phyloP scores from a whole-genome alignment of 2,888 invertebrate genomes.

The Tiphia femorata region DNA sequence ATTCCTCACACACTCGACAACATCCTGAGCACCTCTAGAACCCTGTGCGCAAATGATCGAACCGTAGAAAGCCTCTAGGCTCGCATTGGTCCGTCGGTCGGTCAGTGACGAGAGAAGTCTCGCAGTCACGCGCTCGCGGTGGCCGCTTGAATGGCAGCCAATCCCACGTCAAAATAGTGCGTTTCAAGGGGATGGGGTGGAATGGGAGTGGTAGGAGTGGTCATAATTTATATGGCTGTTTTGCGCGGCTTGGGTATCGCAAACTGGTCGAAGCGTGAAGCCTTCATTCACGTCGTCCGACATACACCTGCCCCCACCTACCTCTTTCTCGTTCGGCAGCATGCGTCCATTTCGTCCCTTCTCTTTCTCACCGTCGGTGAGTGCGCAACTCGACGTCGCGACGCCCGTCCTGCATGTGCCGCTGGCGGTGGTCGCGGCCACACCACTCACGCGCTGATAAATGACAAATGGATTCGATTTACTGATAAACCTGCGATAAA shows the following conservation, averaged over 20 bases:
- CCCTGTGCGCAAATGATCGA: no score
- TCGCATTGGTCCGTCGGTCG: no score
- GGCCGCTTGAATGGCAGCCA: constrained; percentile 15
- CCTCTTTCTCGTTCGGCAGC: no score
- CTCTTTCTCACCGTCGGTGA: neutral
- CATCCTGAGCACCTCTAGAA: no score
- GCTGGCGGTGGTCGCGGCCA: neutral
- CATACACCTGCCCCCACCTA: constrained; percentile 9
- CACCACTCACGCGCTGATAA: constrained; percentile 35
- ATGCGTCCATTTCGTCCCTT: neutral
- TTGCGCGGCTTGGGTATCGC: constrained; percentile 22
- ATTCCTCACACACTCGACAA: no score
- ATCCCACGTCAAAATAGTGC: constrained; percentile 17
- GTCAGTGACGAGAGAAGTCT: neutral
- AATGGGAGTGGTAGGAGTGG: no score
- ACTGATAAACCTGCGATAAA: constrained; percentile 53
- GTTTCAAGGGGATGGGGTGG: constrained; percentile 6
- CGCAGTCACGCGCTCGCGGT: neutral
- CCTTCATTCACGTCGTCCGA: constrained; percentile 36
- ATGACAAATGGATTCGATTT: constrained; percentile 57
- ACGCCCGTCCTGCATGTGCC: constrained; percentile 4
- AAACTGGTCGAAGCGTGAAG: constrained; percentile 31
- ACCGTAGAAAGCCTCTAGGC: no score
- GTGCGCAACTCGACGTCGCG: neutral
- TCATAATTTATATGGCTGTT: constrained; percentile 22